Evolutionary conservation across 53 echinoderm and acorn worm species (phyloP), one percentile per base, ranked within the genome.

Genomic region (Paracentrotus lividus): DNA sequence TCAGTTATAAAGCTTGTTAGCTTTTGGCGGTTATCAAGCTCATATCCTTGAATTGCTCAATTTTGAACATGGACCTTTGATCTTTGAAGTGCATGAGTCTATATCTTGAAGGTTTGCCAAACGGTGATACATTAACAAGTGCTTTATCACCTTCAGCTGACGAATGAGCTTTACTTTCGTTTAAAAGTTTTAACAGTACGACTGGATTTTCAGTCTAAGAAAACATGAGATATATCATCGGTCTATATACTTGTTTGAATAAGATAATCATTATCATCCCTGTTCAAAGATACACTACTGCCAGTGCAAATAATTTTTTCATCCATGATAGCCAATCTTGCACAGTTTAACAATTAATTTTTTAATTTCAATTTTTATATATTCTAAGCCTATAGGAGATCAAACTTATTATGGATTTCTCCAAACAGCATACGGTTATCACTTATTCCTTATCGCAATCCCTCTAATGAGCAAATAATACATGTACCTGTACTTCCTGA

Each of bases 31-130:
- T 42, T 60, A 12, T n/a, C 60, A 64, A 64, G 47, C 44, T 44
- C 43, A 86, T 43, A 90, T 90, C 90, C 49, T 27, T 5, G 33
- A 49, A 90, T 45, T 47, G 66, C 68, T 44, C 32, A 55, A 68
- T 49, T 49, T 90, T 10, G 53, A 90, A 90, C 75, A 72, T 90
- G 33, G 72, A 90, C 90, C 90, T 90, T 90, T 90, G 90, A 90
- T 90, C 90, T 27, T 72, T 90, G 16, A 55, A 64, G 90, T 90
- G 56, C 6, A 87, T 87, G 32, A 26, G 16, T 87, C 12, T 32
- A 36, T 38, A 38, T 54, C 57, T 87, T 55, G 36, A 87, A 56
- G 40, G 87, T 56, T 87, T 87, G 54, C 43, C 57, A 57, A 87
- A 87, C 57, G 57, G 34, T 54, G 47, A 49, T 54, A 87, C 54